phyloP scores from a whole-genome alignment of 1,140 invertebrate species.

The Choristoneura fumiferana region DNA sequence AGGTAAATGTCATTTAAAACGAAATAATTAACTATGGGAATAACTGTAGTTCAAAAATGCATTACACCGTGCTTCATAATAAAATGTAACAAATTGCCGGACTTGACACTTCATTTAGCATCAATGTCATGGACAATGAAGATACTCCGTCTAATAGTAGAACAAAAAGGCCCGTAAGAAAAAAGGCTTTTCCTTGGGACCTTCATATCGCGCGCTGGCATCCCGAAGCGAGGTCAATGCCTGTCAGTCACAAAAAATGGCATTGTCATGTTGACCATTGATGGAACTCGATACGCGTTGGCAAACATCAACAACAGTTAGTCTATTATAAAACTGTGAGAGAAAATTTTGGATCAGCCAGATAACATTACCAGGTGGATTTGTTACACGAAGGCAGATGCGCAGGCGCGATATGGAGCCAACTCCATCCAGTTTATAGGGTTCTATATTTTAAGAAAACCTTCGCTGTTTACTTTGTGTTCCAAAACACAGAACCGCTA shows the following conservation, averaged over 20 bases:
- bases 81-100: slow-evolving; percentile 34
- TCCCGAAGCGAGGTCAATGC: slow-evolving; percentile 46
- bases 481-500: no score
- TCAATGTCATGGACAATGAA: slow-evolving; percentile 44
- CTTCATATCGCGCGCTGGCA: slow-evolving; percentile 29
- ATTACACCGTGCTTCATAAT: slow-evolving; percentile 23
- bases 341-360: slow-evolving; percentile 21
- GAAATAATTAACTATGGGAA: no score
- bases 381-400: slow-evolving; percentile 6
- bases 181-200: slow-evolving; percentile 33
- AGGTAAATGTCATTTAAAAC: no score
- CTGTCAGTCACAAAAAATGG: slow-evolving; percentile 50
- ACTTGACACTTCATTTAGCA: slow-evolving; percentile 46
- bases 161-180: slow-evolving; percentile 33
- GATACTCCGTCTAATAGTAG: slow-evolving; percentile 32
- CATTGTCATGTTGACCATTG: slow-evolving; percentile 47
- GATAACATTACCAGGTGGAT: slow-evolving; percentile 4
- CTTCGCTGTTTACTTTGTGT: no score
- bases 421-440: not conserved
- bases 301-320: slow-evolving; percentile 53
- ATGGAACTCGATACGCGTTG: slow-evolving; percentile 39
- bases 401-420: not conserved
- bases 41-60: slow-evolving; percentile 16
- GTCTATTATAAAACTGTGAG: slow-evolving; percentile 36
- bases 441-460: not conserved